Evolutionary conservation across 2,113 vertebrate species (phyloP), one percentile per base, ranked within the genome.

Genomic region (Toxotes chatareus): DNA sequence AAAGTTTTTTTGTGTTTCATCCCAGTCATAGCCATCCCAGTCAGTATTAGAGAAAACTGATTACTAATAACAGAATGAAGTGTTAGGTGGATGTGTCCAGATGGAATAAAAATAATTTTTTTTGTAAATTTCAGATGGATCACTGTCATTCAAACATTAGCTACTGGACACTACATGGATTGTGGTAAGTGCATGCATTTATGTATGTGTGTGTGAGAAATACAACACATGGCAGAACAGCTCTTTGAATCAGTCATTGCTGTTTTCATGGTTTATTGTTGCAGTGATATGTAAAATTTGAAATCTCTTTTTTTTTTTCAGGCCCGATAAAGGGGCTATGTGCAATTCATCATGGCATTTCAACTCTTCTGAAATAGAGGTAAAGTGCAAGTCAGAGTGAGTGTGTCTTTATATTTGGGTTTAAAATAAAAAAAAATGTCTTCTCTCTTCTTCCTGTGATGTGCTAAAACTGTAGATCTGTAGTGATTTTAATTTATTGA

Each of bases 161-260:
- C 80, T 92, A 90, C 76, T 96, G 95, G 95, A 93, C 94, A 56
- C 59, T 96, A 14, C 95, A 96, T 89, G 95, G 95, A 82, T 89
- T 96, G 51, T 96, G 95, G 95, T 95, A 86, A 76, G 86, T 17
- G 3, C 67, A 42, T 66, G 7, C 61, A n/a, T 73, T 8, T 40
- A 9, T 46, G 10, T 10, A 13, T 14, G 10, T 62, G 27, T 61
- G 42, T 56, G 13, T 8, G 1, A 21, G 46, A 27, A 49, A 61
- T 47, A 8, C 4, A 36, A 11, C 0, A 3, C 34, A 19, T 53
- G 17, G 9, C 7, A 40, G 14, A 49, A 11, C 44, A 14, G 23
- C 14, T 27, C 44, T 53, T 27, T 46, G 14, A 31, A 32, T 51
- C 1, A 62, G 7, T 56, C 7, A 31, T 57, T 27, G 47, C 23